A percentile compares a stretch with the other conserved stretches of the same genome.
These are phyloP conservation scores for Pollachius pollachius DNA, from an alignment of 2,113 vertebrate genomes.

Conservation along the genomic window DNA sequence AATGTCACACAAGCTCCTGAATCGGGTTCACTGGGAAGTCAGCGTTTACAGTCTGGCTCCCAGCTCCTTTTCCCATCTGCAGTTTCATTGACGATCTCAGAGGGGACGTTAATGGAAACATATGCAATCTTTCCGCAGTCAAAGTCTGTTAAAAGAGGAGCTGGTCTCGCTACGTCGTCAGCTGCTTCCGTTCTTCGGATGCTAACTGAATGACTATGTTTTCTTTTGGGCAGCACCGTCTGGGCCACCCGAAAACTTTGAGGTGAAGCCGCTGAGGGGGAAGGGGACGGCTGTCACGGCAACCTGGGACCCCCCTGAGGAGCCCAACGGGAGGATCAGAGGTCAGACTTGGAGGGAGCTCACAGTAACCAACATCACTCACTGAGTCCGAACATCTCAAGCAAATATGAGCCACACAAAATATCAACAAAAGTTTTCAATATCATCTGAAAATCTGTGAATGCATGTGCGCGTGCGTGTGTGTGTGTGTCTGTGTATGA, in stretches of 20 bases:
- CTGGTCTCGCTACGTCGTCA: conserved; percentile 12
- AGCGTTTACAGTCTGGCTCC: conserved; percentile 52
- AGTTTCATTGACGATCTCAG: conserved; percentile 45
- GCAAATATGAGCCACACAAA: not conserved
- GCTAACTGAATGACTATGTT: conserved; percentile 16
- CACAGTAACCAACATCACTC: not conserved
- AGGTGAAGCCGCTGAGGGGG: conserved; percentile 85
- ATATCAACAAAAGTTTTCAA: not conserved
- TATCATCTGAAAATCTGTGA: not conserved
- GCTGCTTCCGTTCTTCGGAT: conserved; percentile 20
- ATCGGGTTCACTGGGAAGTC: conserved; percentile 52
- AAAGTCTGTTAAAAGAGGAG: conserved; percentile 34
- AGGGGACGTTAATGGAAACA: conserved; percentile 26
- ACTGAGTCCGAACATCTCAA: no score
- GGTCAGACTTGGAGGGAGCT: conserved; percentile 65
- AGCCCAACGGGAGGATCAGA: conserved; percentile 90
- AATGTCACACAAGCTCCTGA: conserved; percentile 43
- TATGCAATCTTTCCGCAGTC: conserved; percentile 45
- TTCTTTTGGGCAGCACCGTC: conserved; percentile 79
- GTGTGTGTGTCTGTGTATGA: no score
- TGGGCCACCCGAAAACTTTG: conserved; percentile 90
- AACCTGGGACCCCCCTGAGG: conserved; percentile 90
- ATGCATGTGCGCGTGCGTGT: no score
- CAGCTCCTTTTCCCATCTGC: conserved; percentile 39
- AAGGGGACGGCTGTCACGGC: conserved; percentile 87